These are phyloP conservation scores for Timema podura DNA, from an alignment of 2,888 invertebrate species.

Conservation along the genomic window DNA sequence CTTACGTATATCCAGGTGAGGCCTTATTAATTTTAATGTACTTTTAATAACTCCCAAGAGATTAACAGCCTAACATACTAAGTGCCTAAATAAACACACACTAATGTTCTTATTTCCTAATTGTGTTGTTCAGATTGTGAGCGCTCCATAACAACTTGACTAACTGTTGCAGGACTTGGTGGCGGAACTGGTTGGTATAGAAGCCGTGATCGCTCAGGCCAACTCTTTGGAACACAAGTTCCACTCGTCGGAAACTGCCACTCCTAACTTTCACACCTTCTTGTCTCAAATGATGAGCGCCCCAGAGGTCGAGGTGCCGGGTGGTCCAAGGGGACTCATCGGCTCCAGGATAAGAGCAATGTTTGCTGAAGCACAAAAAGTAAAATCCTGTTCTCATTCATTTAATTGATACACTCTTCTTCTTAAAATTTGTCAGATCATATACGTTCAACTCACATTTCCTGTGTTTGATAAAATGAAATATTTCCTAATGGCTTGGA, in stretches of 20 bases:
- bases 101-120: no score
- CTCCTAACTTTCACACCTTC: conserved; percentile 44
- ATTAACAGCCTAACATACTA: no score
- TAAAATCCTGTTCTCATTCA: conserved; percentile 31
- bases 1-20: no score
- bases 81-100: no score
- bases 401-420: no score
- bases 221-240: conserved; percentile 55
- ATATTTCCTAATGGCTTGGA: not conserved
- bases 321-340: conserved; percentile 52
- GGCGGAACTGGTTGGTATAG: conserved; percentile 49
- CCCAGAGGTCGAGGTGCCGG: conserved; percentile 57
- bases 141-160: no score
- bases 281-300: conserved; percentile 52
- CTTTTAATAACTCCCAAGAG: no score
- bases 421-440: not conserved
- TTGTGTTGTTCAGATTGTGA: no score
- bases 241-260: conserved; percentile 38
- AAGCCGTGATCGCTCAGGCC: conserved; percentile 51
- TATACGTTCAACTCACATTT: no score
- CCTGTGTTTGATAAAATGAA: not conserved
- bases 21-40: no score
- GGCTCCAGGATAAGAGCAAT: conserved; percentile 54
- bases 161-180: conserved; percentile 43
- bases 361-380: conserved; percentile 57